phyloP scores from a whole-genome alignment of 2,888 invertebrate genomes.

The Eueremaeus valkanovi region DNA sequence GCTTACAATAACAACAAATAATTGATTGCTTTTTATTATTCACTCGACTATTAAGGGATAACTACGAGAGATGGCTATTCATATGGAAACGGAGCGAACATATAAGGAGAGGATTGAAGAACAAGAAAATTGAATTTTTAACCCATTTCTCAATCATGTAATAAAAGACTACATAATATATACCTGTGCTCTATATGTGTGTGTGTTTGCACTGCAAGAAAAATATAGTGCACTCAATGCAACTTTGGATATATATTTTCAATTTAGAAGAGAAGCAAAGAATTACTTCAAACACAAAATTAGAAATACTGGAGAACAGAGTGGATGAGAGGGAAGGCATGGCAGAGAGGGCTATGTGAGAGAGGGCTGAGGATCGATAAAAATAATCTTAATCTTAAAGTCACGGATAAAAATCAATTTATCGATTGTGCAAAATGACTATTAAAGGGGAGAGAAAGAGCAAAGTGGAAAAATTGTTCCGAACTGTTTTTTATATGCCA shows the following conservation, averaged over 20 bases:
- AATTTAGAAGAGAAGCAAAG: neutral
- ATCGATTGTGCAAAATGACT: conserved; percentile 12
- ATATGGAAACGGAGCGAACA: neutral
- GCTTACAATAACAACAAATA: conserved; percentile 15
- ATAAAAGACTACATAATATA: conserved; percentile 13
- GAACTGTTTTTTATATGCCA: neutral
- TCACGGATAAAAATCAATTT: conserved; percentile 18
- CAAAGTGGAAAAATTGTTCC: neutral
- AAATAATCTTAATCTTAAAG: conserved; percentile 25
- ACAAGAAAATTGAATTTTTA: neutral
- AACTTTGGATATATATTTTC: neutral
- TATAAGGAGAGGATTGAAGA: neutral
- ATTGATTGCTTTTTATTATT: neutral
- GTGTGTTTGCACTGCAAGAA: neutral
- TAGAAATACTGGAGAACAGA: neutral
- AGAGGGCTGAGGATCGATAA: conserved; percentile 1
- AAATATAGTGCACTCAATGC: neutral
- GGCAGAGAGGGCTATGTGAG: no score
- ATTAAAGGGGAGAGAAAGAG: neutral
- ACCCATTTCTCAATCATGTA: conserved; percentile 5
- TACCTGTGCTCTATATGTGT: neutral
- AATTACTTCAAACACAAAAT: neutral
- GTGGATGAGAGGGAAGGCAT: no score
- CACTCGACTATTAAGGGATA: neutral
- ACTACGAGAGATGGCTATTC: neutral